Conservation (phyloP, 2,113 vertebrate species). For the Merops nubicus region DNA sequence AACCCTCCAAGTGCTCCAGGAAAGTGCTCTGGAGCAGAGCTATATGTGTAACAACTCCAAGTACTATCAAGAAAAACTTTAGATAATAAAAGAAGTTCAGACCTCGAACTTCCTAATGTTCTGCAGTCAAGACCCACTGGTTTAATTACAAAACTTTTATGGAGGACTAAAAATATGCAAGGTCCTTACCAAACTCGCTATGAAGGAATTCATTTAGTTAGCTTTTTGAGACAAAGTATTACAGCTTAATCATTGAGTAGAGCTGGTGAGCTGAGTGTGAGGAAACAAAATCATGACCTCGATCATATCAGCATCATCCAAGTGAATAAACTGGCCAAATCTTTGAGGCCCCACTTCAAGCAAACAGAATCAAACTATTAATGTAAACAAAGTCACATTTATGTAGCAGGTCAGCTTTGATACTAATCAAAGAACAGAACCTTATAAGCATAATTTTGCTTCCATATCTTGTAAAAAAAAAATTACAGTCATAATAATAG, state of each 20-base stretch:
- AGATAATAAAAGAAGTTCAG: constrained; percentile 4
- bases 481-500: constrained; percentile 47
- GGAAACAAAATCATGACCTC: background rate
- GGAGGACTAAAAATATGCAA: background rate
- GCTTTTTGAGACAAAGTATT: background rate
- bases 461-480: constrained; percentile 46
- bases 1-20: background rate
- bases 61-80: background rate
- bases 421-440: constrained; percentile 40
- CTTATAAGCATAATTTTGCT: constrained; percentile 29
- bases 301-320: background rate
- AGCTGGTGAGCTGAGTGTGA: background rate
- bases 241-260: background rate
- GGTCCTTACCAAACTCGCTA: background rate
- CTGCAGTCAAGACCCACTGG: background rate
- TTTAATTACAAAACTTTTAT: background rate
- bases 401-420: constrained; percentile 12
- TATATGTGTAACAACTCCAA: background rate
- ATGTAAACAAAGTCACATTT: constrained; percentile 9
- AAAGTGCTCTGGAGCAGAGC: constrained; percentile 10
- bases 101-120: background rate
- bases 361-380: too few relatives aligned
- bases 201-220: background rate
- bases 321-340: too few relatives aligned
- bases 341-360: too few relatives aligned